Evolutionary conservation across 2,113 vertebrate species (phyloP), one percentile per base, ranked within the genome.

Genomic region (Verasper variegatus): DNA sequence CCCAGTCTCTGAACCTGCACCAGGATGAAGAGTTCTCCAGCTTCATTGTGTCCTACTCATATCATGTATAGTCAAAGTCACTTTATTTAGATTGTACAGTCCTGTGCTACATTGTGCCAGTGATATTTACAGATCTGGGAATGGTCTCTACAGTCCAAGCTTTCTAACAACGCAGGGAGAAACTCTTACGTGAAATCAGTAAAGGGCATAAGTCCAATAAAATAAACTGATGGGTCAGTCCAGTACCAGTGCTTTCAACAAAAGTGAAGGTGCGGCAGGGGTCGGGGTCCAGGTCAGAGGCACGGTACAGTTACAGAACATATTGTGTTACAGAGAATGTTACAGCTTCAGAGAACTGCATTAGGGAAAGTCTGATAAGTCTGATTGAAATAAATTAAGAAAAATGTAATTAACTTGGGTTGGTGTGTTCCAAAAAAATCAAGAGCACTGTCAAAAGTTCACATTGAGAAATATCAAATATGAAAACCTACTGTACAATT

Each of bases 1-100:
- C 88, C 78, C 83, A 85, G 86, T 64, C 71, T 88, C 63, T 83
- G 66, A 80, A 78, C 80, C 81, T 58, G 71, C n/a, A 80, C 70
- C 64, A 63, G 14, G 57, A 75, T 67, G n/a, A 37, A 70, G n/a
- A 54, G 72, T 66, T 31, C 52, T 70, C 60, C 26, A 68, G 65
- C 37, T 58, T 58, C 47, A 49, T 31, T 63, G 12, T 42, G 47
- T 71, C 21, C 60, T 45, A 74, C 23, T 14, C 61, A 17, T 20
- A 23, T 65, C 21, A 52, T 24, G 24, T 35, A 21, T 49, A 62
- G 26, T 57, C 21, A 60, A 37, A 52, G 51, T 45, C 2, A 65
- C 31, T n/a, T n/a, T 59, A 45, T 71, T 71, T 54, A 3, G 57
- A 51, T 63, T 66, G 52, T 6, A 61, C 10, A 51, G 35, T 13